phyloP scores from a whole-genome alignment of 1,140 invertebrate species.

The Camponotus vicinus region DNA sequence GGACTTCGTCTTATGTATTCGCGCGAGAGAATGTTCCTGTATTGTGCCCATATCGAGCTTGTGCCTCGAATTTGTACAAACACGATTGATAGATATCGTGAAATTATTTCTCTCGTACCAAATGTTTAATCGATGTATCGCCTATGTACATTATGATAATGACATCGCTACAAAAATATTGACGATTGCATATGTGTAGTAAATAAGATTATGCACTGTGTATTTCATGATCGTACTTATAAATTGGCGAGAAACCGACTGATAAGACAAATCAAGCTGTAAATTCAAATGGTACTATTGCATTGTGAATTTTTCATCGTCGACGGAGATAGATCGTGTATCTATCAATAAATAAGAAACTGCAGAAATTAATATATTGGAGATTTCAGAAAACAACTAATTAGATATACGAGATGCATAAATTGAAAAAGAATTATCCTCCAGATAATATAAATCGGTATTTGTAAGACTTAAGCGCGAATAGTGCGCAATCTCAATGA shows the following conservation, averaged over 20 bases:
- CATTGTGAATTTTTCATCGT: constrained; percentile 6
- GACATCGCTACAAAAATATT: constrained; percentile 29
- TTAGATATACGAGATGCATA: background rate
- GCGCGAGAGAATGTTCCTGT: constrained; percentile 30
- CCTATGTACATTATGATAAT: constrained; percentile 17
- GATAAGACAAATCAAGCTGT: constrained; percentile 2
- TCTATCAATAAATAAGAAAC: constrained; percentile 30
- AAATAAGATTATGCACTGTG: constrained; percentile 29
- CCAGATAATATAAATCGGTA: background rate
- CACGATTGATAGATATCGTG: constrained; percentile 14
- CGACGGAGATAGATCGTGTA: background rate
- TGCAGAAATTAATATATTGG: background rate
- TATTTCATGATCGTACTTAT: constrained; percentile 27
- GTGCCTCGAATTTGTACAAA: background rate
- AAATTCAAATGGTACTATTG: constrained; percentile 1
- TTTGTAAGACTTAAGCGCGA: background rate
- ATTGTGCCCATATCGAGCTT: constrained; percentile 31
- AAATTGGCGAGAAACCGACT: background rate
- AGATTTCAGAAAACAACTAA: constrained; percentile 27
- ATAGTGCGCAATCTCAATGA: background rate
- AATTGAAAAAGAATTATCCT: background rate
- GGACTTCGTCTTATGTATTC: constrained; percentile 7
- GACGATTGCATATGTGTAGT: constrained; percentile 32
- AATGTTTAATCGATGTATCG: constrained; percentile 40
- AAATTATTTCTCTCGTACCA: constrained; percentile 44